Evolutionary conservation across 2,113 vertebrate genomes (phyloP).

Genomic region (Chionodraco myersi): DNA sequence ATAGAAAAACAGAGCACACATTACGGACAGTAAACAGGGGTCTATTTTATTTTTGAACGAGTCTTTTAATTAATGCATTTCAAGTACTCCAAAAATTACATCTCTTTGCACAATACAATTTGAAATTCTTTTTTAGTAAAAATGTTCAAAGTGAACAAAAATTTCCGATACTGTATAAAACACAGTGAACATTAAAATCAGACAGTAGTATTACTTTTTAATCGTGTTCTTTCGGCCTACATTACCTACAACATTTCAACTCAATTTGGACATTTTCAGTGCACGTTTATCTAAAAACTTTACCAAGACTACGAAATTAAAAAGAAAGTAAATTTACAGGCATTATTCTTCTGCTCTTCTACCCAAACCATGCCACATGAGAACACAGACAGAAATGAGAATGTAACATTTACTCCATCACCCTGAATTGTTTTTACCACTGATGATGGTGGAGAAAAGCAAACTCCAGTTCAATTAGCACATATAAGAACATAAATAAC

Average conservation of each 20-base stretch:
- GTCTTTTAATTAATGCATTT: constrained; percentile 99
- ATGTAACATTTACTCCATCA: constrained; percentile 85
- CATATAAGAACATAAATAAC: constrained; percentile 86
- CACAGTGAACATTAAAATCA: constrained; percentile 99
- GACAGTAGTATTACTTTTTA: constrained; percentile 95
- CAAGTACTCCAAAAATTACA: constrained; percentile 99
- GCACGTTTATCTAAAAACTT: constrained; percentile 93
- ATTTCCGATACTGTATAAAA: constrained; percentile 99
- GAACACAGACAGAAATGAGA: constrained; percentile 84
- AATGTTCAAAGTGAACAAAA: constrained; percentile 99
- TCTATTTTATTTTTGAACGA: constrained; percentile 88
- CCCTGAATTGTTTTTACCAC: constrained; percentile 88
- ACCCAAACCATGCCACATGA: constrained; percentile 94
- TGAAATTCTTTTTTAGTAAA: constrained; percentile 95
- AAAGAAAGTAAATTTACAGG: constrained; percentile 83
- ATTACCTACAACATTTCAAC: constrained; percentile 93
- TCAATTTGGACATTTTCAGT: constrained; percentile 97
- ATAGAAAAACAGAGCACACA: constrained; percentile 35
- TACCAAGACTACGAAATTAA: constrained; percentile 90
- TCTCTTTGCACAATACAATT: constrained; percentile 99
- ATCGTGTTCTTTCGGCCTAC: constrained; percentile 89
- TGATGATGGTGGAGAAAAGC: constrained; percentile 83
- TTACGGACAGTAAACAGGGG: constrained; percentile 76
- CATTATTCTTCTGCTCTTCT: constrained; percentile 81
- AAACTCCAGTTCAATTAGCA: constrained; percentile 89